Evolutionary conservation across 2,888 invertebrate species (phyloP).

Genomic region (Drosophila setosimentum): DNA sequence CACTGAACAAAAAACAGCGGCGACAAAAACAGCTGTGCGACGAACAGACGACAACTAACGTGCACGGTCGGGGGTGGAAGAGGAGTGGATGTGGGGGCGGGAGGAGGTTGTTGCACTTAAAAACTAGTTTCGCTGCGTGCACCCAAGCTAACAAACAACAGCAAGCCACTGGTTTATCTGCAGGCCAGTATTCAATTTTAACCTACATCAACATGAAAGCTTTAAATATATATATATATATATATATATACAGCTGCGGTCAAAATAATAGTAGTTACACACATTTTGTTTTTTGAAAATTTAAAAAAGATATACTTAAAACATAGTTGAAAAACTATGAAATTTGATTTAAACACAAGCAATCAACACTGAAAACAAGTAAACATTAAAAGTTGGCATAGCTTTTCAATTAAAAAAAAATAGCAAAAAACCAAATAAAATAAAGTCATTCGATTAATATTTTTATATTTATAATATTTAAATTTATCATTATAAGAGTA

Average conservation of each 20-base stretch:
- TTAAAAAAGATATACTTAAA: background rate
- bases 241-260: constrained; percentile 17
- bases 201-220: constrained; percentile 59
- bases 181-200: constrained; percentile 60
- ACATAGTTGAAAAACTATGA: background rate
- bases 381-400: background rate
- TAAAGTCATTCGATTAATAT: background rate
- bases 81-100: background rate
- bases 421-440: background rate
- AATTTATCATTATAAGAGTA: background rate
- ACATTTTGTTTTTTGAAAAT: background rate
- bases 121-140: constrained; percentile 64
- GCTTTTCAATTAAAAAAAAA: background rate
- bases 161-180: constrained; percentile 9
- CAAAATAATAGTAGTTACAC: background rate
- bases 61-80: background rate
- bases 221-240: too few species aligned
- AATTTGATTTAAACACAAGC: background rate
- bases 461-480: background rate
- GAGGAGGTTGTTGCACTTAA: constrained; percentile 20
- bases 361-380: background rate
- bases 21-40: constrained; percentile 66
- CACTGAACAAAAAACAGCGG: constrained; percentile 28
- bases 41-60: constrained; percentile 22
- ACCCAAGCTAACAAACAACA: constrained; percentile 18